Conservation (phyloP, 2,888 invertebrate genomes). For the Chydorus sphaericus region DNA sequence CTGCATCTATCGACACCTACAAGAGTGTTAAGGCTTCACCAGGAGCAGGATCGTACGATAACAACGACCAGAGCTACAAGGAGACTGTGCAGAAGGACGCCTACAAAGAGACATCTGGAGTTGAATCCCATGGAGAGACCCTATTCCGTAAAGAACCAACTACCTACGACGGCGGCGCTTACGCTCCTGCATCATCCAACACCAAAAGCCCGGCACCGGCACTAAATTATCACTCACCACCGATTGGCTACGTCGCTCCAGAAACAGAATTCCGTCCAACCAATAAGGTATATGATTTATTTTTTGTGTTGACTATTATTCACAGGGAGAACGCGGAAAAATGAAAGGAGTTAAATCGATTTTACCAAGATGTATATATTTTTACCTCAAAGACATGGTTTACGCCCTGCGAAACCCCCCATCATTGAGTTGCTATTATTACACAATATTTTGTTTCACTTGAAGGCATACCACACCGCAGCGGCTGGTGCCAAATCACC, state of each 20-base stretch:
- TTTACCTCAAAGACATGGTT: too few relatives aligned
- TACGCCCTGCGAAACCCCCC: too few relatives aligned
- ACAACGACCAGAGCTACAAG: neutral
- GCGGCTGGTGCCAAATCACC: neutral
- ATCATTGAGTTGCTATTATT: too few relatives aligned
- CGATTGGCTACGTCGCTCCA: neutral
- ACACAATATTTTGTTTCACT: too few relatives aligned
- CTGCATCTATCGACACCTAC: neutral
- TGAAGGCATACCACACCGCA: too few relatives aligned
- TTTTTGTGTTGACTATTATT: too few relatives aligned
- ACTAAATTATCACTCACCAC: neutral
- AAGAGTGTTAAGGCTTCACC: neutral
- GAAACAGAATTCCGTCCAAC: neutral
- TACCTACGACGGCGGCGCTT: neutral
- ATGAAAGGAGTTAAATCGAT: too few relatives aligned
- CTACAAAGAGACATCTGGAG: neutral
- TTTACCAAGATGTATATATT: too few relatives aligned
- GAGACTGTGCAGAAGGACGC: neutral
- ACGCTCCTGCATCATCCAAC: neutral
- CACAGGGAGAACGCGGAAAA: too few relatives aligned
- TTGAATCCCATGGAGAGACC: neutral
- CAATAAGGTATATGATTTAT: neutral
- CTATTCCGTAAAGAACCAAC: neutral
- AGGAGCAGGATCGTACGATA: too few relatives aligned
- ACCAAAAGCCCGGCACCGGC: neutral